Percentiles rank a stretch among this genome's conserved stretches.
Conservation (phyloP, 2,113 vertebrate genomes). For the Oncorhynchus nerka region DNA sequence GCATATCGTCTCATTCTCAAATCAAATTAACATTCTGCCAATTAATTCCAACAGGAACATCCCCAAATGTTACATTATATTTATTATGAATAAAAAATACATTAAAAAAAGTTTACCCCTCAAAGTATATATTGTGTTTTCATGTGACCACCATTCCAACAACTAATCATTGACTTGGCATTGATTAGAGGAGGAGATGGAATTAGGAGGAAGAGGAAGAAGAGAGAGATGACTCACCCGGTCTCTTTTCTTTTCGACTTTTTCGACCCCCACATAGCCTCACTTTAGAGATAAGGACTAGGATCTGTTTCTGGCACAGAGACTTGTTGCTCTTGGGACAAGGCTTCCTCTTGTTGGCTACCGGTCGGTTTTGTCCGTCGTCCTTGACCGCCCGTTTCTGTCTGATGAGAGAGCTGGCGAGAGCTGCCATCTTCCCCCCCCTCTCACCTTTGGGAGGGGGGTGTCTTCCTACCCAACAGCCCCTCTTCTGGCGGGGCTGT, state of each 20-base stretch:
- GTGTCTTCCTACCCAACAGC: conserved; percentile 49
- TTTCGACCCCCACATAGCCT: conserved; percentile 82
- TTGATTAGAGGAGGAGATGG: conserved; percentile 6
- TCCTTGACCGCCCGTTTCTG: conserved; percentile 89
- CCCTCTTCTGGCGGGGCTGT: conserved; percentile 45
- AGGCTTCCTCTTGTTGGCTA: conserved; percentile 81
- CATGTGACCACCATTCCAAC: background rate
- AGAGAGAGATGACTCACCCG: conserved; percentile 71
- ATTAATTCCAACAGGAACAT: background rate
- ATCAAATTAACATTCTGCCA: background rate
- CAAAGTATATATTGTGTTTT: background rate
- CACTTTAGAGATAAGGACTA: conserved; percentile 87
- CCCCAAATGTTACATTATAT: background rate
- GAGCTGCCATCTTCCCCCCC: conserved; percentile 83
- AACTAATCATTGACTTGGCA: conserved; percentile 1
- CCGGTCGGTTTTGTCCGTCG: conserved; percentile 79
- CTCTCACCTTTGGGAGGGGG: conserved; percentile 72
- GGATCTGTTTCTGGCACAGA: conserved; percentile 89
- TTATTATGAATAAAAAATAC: background rate
- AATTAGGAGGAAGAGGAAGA: background rate
- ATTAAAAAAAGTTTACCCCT: too few species aligned
- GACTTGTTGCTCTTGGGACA: conserved; percentile 90
- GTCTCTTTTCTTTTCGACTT: conserved; percentile 75
- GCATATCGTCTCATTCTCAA: background rate
- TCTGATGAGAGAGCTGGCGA: conserved; percentile 88